phyloP scores from a whole-genome alignment of 92 coral and sea anemone genomes.

The Micromussa lordhowensis region DNA sequence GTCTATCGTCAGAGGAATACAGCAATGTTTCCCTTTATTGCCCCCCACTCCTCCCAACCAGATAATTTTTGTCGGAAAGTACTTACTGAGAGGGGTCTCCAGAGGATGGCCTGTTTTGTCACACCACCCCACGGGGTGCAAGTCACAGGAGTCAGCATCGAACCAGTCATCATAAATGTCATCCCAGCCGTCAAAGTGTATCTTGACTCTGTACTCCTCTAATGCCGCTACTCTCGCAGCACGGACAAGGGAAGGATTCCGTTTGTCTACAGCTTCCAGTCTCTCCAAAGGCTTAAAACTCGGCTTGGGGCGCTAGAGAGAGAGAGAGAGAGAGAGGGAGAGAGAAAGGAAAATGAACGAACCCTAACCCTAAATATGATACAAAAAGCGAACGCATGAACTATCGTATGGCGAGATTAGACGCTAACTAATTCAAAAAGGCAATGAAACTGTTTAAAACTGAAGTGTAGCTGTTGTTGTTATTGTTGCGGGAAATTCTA shows the following conservation, averaged over 20 bases:
- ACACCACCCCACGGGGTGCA: conserved; percentile 94
- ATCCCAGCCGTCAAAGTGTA: conserved; percentile 99
- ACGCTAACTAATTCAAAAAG: no score
- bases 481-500: background rate
- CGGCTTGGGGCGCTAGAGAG: conserved; percentile 75
- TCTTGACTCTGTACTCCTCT: conserved; percentile 79
- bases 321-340: background rate
- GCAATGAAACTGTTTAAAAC: no score
- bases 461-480: no score
- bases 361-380: background rate
- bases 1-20: background rate
- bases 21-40: background rate
- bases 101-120: conserved; percentile 91
- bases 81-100: conserved; percentile 98
- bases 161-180: conserved; percentile 98
- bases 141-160: conserved; percentile 89
- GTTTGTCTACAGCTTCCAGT: conserved; percentile 95
- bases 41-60: background rate
- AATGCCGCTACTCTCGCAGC: conserved; percentile 82
- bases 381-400: background rate
- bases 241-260: conserved; percentile 94
- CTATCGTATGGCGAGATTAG: background rate
- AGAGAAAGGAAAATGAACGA: background rate
- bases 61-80: background rate
- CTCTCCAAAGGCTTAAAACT: conserved; percentile 81